These are phyloP conservation scores for Otis tarda DNA, from an alignment of 2,113 vertebrate species.

Conservation along the genomic window DNA sequence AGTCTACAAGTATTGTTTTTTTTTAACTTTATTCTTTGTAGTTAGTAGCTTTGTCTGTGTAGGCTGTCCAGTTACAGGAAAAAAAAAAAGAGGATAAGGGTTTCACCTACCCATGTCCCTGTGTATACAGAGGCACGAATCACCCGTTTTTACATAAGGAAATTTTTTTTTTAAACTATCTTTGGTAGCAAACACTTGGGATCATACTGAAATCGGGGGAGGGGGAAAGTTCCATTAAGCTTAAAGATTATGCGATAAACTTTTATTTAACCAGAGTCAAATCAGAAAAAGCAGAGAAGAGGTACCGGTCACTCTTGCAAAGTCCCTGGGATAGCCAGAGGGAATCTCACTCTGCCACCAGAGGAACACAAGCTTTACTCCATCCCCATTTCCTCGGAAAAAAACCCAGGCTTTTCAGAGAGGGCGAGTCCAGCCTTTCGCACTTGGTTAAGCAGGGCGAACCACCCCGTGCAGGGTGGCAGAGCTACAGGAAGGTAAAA, in stretches of 20 bases:
- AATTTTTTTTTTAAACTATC: background rate
- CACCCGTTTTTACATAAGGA: background rate
- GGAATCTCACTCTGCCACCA: background rate
- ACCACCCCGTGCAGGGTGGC: background rate
- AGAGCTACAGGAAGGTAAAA: background rate
- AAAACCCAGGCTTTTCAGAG: background rate
- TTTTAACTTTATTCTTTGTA: background rate
- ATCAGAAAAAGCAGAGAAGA: background rate
- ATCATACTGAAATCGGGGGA: background rate
- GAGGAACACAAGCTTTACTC: background rate
- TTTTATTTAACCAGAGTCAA: background rate
- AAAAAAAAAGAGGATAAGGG: background rate
- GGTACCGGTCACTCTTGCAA: background rate
- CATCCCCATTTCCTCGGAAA: background rate
- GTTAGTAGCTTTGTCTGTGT: background rate
- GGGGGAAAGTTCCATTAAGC: background rate
- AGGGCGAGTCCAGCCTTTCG: background rate
- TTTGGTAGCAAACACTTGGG: background rate
- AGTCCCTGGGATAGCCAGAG: background rate
- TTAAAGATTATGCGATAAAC: background rate
- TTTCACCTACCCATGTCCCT: background rate
- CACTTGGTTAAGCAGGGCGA: background rate
- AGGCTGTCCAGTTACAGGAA: background rate
- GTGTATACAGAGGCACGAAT: background rate
- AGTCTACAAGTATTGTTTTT: background rate